phyloP scores from a whole-genome alignment of 2,797 vertebrate species.

The Tenualosa ilisha region DNA sequence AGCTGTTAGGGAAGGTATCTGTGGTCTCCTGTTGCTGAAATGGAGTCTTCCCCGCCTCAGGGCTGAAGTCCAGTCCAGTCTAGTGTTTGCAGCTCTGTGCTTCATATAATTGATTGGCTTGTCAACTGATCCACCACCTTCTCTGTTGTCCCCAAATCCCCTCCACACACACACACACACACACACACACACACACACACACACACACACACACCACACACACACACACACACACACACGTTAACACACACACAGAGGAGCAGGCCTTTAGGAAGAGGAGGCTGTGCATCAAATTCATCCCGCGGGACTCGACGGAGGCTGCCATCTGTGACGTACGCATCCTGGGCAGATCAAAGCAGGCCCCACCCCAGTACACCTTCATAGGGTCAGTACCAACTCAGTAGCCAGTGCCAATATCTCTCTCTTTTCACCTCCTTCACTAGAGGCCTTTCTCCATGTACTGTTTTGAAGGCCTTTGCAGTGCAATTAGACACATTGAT shows the following conservation, averaged over 20 bases:
- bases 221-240: neutral
- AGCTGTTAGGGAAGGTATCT: neutral
- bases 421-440: too few species aligned
- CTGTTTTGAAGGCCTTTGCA: too few species aligned
- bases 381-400: constrained; percentile 83
- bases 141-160: neutral
- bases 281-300: constrained; percentile 97
- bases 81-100: neutral
- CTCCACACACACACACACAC: neutral
- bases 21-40: neutral
- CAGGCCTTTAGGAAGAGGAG: constrained; percentile 93
- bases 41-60: neutral
- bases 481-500: too few species aligned
- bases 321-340: constrained; percentile 97
- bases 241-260: constrained; percentile 80
- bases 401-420: too few species aligned
- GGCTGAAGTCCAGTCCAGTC: neutral
- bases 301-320: constrained; percentile 96
- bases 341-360: constrained; percentile 92
- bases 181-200: neutral
- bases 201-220: neutral
- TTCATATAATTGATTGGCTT: neutral
- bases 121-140: constrained; percentile 2
- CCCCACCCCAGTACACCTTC: constrained; percentile 94
- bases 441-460: too few species aligned